These are phyloP conservation scores for Noturus placidus DNA, from an alignment of 2,113 vertebrate genomes.

Conservation along the genomic window DNA sequence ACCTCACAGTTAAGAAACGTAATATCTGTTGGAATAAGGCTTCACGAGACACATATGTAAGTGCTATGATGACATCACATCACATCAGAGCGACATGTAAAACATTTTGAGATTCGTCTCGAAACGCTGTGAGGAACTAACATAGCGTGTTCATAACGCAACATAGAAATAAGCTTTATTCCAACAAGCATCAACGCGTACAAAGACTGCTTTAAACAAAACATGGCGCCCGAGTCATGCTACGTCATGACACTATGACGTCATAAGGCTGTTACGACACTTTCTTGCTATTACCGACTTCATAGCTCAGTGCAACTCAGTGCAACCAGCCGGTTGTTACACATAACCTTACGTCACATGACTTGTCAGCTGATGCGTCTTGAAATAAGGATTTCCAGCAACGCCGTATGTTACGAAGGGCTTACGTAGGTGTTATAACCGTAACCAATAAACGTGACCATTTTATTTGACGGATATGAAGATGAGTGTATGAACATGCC, in stretches of 20 bases:
- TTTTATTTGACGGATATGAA: too few relatives aligned
- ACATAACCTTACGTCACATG: not conserved
- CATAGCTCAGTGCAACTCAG: not conserved
- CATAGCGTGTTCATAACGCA: not conserved
- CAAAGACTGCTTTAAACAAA: too few relatives aligned
- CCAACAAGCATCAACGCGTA: not conserved
- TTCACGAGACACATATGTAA: not conserved
- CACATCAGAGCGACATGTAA: not conserved
- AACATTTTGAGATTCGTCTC: not conserved
- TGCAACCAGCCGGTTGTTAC: not conserved
- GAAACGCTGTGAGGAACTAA: not conserved
- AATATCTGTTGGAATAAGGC: not conserved
- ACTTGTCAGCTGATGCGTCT: not conserved
- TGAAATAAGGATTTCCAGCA: not conserved
- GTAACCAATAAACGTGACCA: not conserved
- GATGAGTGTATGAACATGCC: not conserved
- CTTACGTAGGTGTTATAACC: slow-evolving; percentile 1
- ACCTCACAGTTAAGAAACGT: not conserved
- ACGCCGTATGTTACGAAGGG: not conserved
- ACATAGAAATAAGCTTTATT: not conserved
- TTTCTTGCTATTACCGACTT: not conserved
- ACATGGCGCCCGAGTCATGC: not conserved
- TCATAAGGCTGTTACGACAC: not conserved
- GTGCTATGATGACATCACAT: not conserved
- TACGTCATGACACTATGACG: too few relatives aligned